Evolutionary conservation across 2,888 invertebrate species (phyloP), one percentile per base, ranked within the genome.

Genomic region (Zygaena filipendulae): DNA sequence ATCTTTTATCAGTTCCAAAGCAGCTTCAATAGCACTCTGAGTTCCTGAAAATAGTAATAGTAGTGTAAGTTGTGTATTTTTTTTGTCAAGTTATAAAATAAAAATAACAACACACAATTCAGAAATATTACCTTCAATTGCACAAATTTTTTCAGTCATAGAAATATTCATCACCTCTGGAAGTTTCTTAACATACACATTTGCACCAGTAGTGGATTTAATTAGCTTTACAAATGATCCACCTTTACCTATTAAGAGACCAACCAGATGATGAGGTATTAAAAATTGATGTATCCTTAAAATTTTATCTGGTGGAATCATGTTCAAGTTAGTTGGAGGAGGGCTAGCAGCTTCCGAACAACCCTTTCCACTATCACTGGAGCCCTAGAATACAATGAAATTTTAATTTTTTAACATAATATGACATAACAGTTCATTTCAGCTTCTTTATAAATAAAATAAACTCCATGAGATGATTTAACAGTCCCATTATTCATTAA

Each of bases 301-400:
- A 4, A 77, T 75, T 21, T 64, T 53, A 37, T 72, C 62, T 27
- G 66, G 57, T 33, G 69, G 61, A 42, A 79, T 74, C 43, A 83
- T 77, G 38, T 82, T 81, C 35, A 81, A 71, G 37, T 81, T 81
- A 13, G 84, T 83, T 29, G 87, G 82, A 9, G 88, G 86, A 21
- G 89, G 88, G 39, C 88, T 88, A 32, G 87, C 84, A 13, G 85
- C 83, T 48, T 87, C 87, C 45, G 87, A 88, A 47, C 86, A 85
- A 43, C 92, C 91, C 72, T 91, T 91, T 24, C 91, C 91, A 63
- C 91, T 91, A 61, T 92, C 92, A 61, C 87, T 90, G 33, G 91
- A 91, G 37, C 88, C 89, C 86, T 86, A 52, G 33, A 61, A 63
- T 31, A 40, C 29, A 40, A n/a, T n/a, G n/a, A n/a, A n/a, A n/a